These are phyloP conservation scores for Cylindroiulus punctatus DNA, from an alignment of 2,888 invertebrate genomes.

Conservation along the genomic window DNA sequence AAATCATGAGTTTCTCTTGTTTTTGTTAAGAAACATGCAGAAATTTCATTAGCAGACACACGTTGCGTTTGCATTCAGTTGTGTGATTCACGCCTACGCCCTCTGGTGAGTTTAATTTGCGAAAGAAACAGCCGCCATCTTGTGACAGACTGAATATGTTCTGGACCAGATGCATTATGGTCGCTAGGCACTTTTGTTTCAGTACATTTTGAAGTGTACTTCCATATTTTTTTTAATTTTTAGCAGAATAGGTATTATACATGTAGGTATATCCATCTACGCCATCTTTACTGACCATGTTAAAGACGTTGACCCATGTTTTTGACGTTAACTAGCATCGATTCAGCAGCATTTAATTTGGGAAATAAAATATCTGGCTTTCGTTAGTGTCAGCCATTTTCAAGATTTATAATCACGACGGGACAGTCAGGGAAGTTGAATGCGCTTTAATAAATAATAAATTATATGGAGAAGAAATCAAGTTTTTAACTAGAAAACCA, in stretches of 20 bases:
- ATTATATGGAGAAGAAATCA: not conserved
- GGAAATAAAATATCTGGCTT: constrained; percentile 8
- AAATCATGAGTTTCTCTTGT: not conserved
- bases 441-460: not conserved
- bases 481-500: not conserved
- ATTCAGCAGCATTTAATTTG: not conserved
- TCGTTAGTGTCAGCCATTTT: constrained; percentile 2
- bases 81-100: not conserved
- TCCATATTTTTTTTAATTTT: too few species aligned
- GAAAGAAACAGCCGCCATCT: not conserved
- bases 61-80: too few species aligned
- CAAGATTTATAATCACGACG: not conserved
- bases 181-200: not conserved
- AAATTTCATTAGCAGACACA: not conserved
- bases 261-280: not conserved
- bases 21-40: not conserved
- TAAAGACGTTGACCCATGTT: too few species aligned
- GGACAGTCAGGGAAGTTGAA: not conserved
- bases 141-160: not conserved
- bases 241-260: not conserved
- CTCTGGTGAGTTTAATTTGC: not conserved
- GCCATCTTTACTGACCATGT: not conserved
- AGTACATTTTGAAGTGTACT: too few species aligned
- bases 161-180: not conserved
- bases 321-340: not conserved